A percentile compares a stretch with the other conserved stretches of the same genome.
Conservation (phyloP, 2,888 invertebrate species). For the Troglohyphantes excavatus region DNA sequence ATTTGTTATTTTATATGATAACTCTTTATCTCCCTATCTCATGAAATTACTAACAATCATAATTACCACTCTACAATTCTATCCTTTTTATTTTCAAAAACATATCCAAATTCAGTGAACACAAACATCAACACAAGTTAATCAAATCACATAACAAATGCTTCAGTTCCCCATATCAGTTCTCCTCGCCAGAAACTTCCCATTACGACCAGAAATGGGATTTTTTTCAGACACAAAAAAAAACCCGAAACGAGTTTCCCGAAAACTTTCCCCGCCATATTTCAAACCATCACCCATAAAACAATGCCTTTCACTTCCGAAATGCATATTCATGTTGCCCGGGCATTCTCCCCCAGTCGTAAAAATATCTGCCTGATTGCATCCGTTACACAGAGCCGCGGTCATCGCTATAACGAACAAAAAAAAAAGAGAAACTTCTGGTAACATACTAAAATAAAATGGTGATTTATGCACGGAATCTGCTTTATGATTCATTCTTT, state of each 20-base stretch:
- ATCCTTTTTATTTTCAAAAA: no score
- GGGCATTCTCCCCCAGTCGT: not conserved
- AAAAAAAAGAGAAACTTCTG: slow-evolving; percentile 24
- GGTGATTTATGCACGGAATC: slow-evolving; percentile 31
- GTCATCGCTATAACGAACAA: not conserved
- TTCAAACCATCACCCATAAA: slow-evolving; percentile 26
- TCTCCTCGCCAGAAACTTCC: not conserved
- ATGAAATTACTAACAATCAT: no score
- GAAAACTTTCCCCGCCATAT: slow-evolving; percentile 16
- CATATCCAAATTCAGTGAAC: no score
- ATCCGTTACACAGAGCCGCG: slow-evolving; percentile 19
- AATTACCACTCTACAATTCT: no score
- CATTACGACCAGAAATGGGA: not conserved
- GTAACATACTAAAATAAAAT: slow-evolving; percentile 38
- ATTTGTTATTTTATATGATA: no score
- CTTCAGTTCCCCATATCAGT: not conserved
- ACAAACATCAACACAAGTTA: not conserved
- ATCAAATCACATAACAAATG: not conserved
- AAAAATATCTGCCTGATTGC: slow-evolving; percentile 26
- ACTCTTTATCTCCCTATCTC: no score
- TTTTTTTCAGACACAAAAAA: not conserved
- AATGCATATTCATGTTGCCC: slow-evolving; percentile 38
- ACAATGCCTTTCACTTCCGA: slow-evolving; percentile 40
- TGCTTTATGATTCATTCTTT: slow-evolving; percentile 23
- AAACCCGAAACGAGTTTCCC: slow-evolving; percentile 12